A percentile compares a stretch with the other conserved stretches of the same genome.
Conservation (phyloP, 2,888 invertebrate genomes). For the Yponomeuta plumbellus region DNA sequence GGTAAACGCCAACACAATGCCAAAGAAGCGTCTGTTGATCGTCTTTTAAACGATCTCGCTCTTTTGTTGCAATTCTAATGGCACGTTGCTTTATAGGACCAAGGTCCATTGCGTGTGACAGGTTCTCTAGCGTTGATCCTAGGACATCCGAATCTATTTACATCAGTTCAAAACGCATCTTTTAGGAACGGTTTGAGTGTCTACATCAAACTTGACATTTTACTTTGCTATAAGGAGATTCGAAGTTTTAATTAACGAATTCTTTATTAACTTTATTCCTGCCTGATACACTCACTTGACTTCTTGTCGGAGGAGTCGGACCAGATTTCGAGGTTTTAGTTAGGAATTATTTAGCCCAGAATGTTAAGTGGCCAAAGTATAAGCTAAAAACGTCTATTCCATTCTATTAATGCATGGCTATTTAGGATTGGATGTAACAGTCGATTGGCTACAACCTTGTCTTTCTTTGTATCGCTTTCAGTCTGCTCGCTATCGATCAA, state of each 20-base stretch:
- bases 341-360: constrained; percentile 38
- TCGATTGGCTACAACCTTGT: constrained; percentile 60
- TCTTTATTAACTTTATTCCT: too few relatives aligned
- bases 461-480: constrained; percentile 53
- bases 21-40: constrained; percentile 63
- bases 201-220: too few relatives aligned
- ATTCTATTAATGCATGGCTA: constrained; percentile 20
- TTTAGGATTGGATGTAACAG: constrained; percentile 47
- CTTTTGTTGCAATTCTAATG: constrained; percentile 60
- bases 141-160: constrained; percentile 47
- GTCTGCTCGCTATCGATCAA: constrained; percentile 44
- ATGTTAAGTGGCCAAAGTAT: constrained; percentile 15
- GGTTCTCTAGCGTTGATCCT: constrained; percentile 67
- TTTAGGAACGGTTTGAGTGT: constrained; percentile 49
- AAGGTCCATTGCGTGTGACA: constrained; percentile 61
- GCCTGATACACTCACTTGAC: too few relatives aligned
- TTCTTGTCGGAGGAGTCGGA: too few relatives aligned
- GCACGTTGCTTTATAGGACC: constrained; percentile 60
- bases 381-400: too few relatives aligned
- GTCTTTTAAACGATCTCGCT: constrained; percentile 71
- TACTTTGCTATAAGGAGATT: too few relatives aligned
- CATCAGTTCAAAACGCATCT: constrained; percentile 40
- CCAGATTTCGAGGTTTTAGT: constrained; percentile 47
- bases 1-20: constrained; percentile 59
- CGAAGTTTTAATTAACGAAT: too few relatives aligned